Conservation (phyloP, 2,797 vertebrate species). For the Thripadectes ignobilis region DNA sequence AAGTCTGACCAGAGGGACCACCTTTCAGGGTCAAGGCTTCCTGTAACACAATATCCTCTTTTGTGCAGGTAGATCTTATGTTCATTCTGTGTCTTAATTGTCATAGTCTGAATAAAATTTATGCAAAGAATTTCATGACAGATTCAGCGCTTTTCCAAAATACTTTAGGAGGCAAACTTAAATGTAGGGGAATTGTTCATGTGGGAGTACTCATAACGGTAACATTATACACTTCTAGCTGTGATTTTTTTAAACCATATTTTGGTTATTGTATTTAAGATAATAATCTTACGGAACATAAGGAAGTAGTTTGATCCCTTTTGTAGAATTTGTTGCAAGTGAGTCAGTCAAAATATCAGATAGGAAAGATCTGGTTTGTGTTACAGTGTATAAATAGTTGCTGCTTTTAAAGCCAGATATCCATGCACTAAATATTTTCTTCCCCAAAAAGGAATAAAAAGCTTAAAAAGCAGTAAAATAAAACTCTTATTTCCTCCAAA, state of each 20-base stretch:
- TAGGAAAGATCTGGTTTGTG: conserved; percentile 4
- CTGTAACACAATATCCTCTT: background rate
- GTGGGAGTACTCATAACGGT: background rate
- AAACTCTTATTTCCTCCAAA: background rate
- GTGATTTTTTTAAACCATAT: background rate
- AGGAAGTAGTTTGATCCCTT: conserved; percentile 44
- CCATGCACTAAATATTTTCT: conserved; percentile 20
- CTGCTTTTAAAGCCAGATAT: conserved; percentile 36
- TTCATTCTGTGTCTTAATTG: background rate
- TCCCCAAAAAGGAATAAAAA: conserved; percentile 24
- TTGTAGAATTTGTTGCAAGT: conserved; percentile 32
- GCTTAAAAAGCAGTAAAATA: conserved; percentile 14
- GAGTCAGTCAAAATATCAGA: conserved; percentile 54
- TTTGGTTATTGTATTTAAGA: background rate
- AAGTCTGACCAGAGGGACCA: background rate
- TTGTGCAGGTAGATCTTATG: background rate
- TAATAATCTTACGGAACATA: conserved; percentile 25
- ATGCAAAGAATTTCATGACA: background rate
- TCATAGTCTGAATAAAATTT: background rate
- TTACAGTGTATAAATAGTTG: conserved; percentile 28
- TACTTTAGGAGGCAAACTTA: background rate
- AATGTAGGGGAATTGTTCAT: background rate
- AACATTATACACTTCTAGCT: background rate
- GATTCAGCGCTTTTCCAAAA: background rate
- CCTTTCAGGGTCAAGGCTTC: background rate